Base-by-base conservation (phyloP, 2,888 invertebrate species). In the Heliconius cydno region DNA sequence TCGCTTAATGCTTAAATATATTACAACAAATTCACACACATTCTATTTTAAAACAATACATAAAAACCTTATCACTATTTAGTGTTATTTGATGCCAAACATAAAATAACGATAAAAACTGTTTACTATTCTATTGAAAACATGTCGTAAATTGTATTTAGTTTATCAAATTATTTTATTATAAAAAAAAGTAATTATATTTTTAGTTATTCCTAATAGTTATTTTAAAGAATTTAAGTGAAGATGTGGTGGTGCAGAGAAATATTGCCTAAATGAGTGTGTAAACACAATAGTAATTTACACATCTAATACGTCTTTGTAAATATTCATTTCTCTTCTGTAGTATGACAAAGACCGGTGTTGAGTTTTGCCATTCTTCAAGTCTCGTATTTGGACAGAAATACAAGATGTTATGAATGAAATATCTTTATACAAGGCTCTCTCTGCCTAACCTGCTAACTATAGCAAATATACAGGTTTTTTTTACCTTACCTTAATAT, bases 61-160 rank as follows among this genome's bases (percentile, higher is more conserved):
- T 30, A 41, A 72, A 38, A 28, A 13, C 65, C 70, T 81, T 81
- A 81, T 81, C 81, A 79, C 22, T 75, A 19, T 46, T 73, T 70
- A 77, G 65, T 28, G 66, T 71, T 71, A 72, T 72, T 71, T 57
- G n/a, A 74, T 30, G 65, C 65, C 57, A n/a, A 34, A 52, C 79
- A 76, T 67, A 72, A 67, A 67, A 12, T n/a, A 28, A 28, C 38
- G 78, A 78, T 78, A 78, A 73, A 34, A 30, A 66, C 10, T 73
- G 41, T 41, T 68, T 68, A 25, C 41, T n/a, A 68, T n/a, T 68
- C 25, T 68, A 68, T 25, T 41, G 41, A 25, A 68, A n/a, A 41
- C 41, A 38, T 28, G 10, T 68, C n/a, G 6, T 25, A 41, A 15
- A 70, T n/a, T n/a, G 10, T n/a, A 28, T 65, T 28, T 65, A 7